Base-by-base conservation (phyloP, 2,113 vertebrate species). In the Phodopus roborovskii region DNA sequence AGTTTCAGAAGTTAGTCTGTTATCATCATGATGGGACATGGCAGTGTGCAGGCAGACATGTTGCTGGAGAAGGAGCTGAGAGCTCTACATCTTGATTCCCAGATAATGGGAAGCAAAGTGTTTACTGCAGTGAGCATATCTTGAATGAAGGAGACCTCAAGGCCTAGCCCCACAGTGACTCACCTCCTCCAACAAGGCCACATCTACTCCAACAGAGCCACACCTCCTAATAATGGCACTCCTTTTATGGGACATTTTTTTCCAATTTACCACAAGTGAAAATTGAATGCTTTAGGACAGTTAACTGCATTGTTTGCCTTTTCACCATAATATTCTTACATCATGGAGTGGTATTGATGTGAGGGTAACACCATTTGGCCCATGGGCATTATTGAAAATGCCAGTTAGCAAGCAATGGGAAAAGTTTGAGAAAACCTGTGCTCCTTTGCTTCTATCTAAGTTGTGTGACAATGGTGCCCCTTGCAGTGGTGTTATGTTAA, bases 241-340 rank as follows among this genome's bases (percentile, higher is more conserved):
- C 36, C 6, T 7, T 71, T 39, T n/a, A 7, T 16, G 70, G 36
- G 19, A 20, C 17, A 71, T 71, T 71, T n/a, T 71, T 17, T 71
- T 22, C 9, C 70, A 39, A 71, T 20, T 20, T 33, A n/a, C 68
- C 36, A 71, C 36, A n/a, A 71, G 36, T 82, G 56, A 78, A 91
- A 12, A 1, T 33, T 30, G 19, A 2, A 1, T 62, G 58, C 28
- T 45, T 96, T 88, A n/a, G 86, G n/a, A 48, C 9, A 7, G 6
- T 0, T 42, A 62, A 60, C 56, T 88, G 5, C 15, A 26, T 66
- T 78, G 6, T 68, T 85, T 73, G 53, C 81, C 17, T 50, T 58
- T 79, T 88, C 70, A 73, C 78, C 64, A 33, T 60, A 22, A 17
- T 87, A 71, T 39, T 94, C 42, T 93, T 90, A 91, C 71, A 71